Evolutionary conservation across 2,797 vertebrate genomes (phyloP), one percentile per base, ranked within the genome.

Genomic region (Brachyalestes nurse): DNA sequence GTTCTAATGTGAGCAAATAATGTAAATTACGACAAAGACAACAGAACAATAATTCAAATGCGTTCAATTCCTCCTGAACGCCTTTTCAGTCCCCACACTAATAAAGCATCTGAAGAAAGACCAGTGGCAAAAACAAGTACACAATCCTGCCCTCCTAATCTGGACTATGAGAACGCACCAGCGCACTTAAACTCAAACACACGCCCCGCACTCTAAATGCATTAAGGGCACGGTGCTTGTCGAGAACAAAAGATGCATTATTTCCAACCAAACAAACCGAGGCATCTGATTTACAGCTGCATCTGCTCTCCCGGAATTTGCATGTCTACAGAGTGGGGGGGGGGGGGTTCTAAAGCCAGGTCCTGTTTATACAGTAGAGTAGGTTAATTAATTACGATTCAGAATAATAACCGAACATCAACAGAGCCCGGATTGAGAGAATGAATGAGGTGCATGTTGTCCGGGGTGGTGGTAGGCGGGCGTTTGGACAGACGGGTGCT

Each of bases 381-480:
- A n/a, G 72, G 62, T 58, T 74, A 65, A 83, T 80, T 72, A 76
- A 79, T 83, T 77, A 78, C 58, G 21, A 78, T 78, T 81, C 83
- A 6, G 23, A 60, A 53, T 23, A 72, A 62, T 69, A 72, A 75
- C 23, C 16, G 51, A 75, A 72, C 65, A 72, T 60, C 73, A 75
- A 28, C 61, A 60, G 21, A 57, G 49, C n/a, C 58, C 17, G 19
- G 57, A 19, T 53, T 34, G 28, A 42, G 72, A 12, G 71, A 21
- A 14, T 34, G 61, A 42, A 73, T 16, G 51, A 28, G 67, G 78
- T 12, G 17, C 5, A 12, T 28, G 23, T 47, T 65, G 62, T 66
- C 25, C 25, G 34, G 16, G 34, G 51, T 25, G 5, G 34, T 38
- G 72, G 45, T 45, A 34, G 45, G 66, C 19, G 42, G 69, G 47